Evolutionary conservation across 2,888 invertebrate genomes (phyloP), one percentile per base, ranked within the genome.

Genomic region (Trileptium ribeirensis): DNA sequence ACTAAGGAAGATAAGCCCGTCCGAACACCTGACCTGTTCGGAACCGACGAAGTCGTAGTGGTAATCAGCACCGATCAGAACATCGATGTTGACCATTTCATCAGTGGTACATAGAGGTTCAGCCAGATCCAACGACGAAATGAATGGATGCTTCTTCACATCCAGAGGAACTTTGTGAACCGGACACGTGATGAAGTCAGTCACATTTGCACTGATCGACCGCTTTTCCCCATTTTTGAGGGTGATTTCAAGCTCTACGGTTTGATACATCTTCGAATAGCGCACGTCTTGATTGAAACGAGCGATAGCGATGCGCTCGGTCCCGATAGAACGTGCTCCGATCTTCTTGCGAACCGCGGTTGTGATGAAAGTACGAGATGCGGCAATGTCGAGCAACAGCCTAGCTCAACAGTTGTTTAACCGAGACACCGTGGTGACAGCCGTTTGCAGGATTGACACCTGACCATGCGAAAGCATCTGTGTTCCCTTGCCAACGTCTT

Each of bases 391-490:
- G 19, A 70, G 36, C 36, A 70, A 36, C 70, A 70, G n/a, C n/a
- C 70, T 29, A 8, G 70, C 70, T 33, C 8, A 36, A 36, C 8
- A 8, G 15, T 8, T 70, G 8, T 8, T 36, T 19, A 15, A 36
- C 8, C 70, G 8, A 29, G n/a, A 8, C 33, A 70, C 70, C 39
- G 24, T 34, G 77, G 77, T 39, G 8, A 33, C 39, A 3, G 77
- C 77, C n/a, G 77, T 75, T 39, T 75, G 77, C 77, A 75, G 36
- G n/a, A 75, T 36, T 2, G 77, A 33, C n/a, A 33, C 33, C 39
- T 75, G 38, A 75, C 77, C 77, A n/a, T 75, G 77, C 38, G 77
- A 75, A 3, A 75, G 36, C 77, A 75, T 33, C 8, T 8, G 3
- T n/a, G 36, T 36, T 8, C 8, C 51, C n/a, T n/a, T n/a, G 24